Percentiles rank a stretch among this genome's conserved stretches.
Conservation (phyloP, 2,113 vertebrate genomes). For the Phodopus roborovskii region DNA sequence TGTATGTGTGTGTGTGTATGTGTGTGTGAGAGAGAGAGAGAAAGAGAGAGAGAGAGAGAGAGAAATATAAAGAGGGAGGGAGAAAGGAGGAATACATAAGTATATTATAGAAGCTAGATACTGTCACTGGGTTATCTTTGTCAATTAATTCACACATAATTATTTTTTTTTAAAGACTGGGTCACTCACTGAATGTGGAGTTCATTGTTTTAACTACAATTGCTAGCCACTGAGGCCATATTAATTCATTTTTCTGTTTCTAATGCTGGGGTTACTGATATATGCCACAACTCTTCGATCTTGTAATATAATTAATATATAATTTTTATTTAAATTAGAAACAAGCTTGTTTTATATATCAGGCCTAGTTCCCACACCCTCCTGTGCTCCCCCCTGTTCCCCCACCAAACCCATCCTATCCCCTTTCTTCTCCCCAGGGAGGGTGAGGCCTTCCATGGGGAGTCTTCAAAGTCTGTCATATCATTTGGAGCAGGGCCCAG, state of each 20-base stretch:
- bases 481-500: too few relatives aligned
- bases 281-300: not conserved
- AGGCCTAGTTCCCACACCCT: too few relatives aligned
- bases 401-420: too few relatives aligned
- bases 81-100: not conserved
- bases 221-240: rapidly evolving
- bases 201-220: not conserved
- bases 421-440: too few relatives aligned
- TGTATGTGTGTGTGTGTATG: too few relatives aligned
- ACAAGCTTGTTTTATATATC: too few relatives aligned
- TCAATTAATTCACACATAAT: not conserved
- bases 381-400: too few relatives aligned
- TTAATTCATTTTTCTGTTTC: not conserved
- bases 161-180: not conserved
- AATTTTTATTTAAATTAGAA: too few relatives aligned
- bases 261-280: not conserved
- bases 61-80: not conserved
- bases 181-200: not conserved
- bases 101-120: not conserved
- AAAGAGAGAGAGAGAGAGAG: not conserved
- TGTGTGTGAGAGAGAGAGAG: too few relatives aligned
- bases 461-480: too few relatives aligned
- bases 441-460: too few relatives aligned
- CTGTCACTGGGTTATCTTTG: not conserved
- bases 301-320: too few relatives aligned